phyloP scores from a whole-genome alignment of 2,113 vertebrate species.

The Acrocephalus kingi region DNA sequence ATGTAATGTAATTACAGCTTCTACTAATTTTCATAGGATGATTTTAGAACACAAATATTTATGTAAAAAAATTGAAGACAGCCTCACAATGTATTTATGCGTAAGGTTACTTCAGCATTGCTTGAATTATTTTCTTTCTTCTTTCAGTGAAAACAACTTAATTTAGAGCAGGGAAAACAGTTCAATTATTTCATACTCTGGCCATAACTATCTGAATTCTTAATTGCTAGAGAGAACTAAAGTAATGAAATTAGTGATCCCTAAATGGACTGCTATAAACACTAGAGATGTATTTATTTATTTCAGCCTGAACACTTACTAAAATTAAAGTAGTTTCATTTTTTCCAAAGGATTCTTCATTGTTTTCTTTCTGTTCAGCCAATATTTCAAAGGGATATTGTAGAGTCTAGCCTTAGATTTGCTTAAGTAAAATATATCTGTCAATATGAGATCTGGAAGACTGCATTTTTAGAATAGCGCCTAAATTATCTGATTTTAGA shows the following conservation, averaged over 20 bases:
- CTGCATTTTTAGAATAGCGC: background rate
- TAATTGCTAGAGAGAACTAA: constrained; percentile 15
- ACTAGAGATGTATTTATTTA: background rate
- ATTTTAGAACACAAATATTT: background rate
- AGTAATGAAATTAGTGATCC: constrained; percentile 48
- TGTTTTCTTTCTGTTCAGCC: background rate
- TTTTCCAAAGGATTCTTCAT: background rate
- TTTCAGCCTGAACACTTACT: background rate
- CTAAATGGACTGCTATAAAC: constrained; percentile 31
- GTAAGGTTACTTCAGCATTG: background rate
- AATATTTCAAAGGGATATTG: background rate
- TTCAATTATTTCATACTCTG: constrained; percentile 1
- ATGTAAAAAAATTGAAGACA: background rate
- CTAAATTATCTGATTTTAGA: background rate
- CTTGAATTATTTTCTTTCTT: background rate
- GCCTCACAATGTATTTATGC: background rate
- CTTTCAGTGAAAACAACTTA: background rate
- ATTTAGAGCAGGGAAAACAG: background rate
- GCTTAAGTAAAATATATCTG: background rate
- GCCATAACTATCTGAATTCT: background rate
- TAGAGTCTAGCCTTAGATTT: background rate
- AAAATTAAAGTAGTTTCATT: constrained; percentile 15
- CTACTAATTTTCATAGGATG: background rate
- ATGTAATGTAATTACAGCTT: background rate
- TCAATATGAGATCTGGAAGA: background rate